Conservation (phyloP, 2,113 vertebrate species). For the Zosterops pallidus region DNA sequence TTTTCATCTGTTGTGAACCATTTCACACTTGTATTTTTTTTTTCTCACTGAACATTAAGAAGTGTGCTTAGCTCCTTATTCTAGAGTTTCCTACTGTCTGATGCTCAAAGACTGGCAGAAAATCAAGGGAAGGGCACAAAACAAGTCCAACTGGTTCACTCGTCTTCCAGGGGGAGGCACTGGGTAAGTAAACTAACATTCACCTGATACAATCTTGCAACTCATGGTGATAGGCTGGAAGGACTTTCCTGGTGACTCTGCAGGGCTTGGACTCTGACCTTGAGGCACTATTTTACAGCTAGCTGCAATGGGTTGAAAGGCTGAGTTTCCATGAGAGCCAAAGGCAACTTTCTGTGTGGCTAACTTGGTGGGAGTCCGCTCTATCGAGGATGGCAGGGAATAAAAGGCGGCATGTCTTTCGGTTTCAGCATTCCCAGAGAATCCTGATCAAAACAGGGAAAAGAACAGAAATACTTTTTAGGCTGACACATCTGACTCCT, state of each 20-base stretch:
- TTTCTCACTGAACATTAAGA: not conserved
- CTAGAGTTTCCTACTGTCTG: not conserved
- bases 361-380: constrained; percentile 88
- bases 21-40: not conserved
- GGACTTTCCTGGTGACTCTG: constrained; percentile 94
- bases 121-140: not conserved
- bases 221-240: constrained; percentile 99
- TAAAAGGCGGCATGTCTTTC: constrained; percentile 78
- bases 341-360: constrained; percentile 87
- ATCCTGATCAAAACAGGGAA: constrained; percentile 76
- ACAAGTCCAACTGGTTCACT: not conserved
- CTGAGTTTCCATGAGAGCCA: constrained; percentile 95
- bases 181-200: constrained; percentile 1
- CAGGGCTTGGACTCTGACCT: constrained; percentile 85
- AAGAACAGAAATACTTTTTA: constrained; percentile 60
- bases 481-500: constrained; percentile 21
- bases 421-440: constrained; percentile 78
- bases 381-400: constrained; percentile 80
- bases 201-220: constrained; percentile 99
- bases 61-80: not conserved
- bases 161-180: not conserved
- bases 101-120: not conserved
- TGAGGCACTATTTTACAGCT: constrained; percentile 97
- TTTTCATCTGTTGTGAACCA: not conserved
- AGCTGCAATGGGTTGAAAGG: constrained; percentile 96